Percentiles rank a stretch among this genome's conserved stretches.
Conservation (phyloP, 2,113 vertebrate genomes). For the Antennarius striatus region DNA sequence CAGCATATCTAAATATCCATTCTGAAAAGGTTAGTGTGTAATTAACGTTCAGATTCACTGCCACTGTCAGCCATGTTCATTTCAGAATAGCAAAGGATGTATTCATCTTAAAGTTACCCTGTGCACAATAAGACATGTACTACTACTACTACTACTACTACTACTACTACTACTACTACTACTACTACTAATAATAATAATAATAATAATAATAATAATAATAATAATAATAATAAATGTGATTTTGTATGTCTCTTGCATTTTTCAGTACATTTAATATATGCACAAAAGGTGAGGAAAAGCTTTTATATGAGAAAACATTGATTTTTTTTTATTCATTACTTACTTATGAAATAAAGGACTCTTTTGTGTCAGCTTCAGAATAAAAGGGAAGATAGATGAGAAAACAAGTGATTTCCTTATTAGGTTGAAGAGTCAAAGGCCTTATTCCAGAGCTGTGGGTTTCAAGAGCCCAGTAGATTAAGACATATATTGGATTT, state of each 20-base stretch:
- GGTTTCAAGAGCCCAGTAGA: constrained; percentile 98
- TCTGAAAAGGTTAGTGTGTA: constrained; percentile 79
- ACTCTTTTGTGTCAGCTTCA: constrained; percentile 88
- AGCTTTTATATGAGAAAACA: constrained; percentile 80
- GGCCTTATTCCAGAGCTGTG: constrained; percentile 92
- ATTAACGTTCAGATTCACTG: constrained; percentile 75
- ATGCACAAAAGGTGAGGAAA: constrained; percentile 62
- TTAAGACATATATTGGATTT: constrained; percentile 99
- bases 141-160: no score
- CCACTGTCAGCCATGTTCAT: constrained; percentile 67
- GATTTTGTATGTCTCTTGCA: neutral
- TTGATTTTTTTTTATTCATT: constrained; percentile 88
- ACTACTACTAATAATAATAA: neutral
- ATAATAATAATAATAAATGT: neutral
- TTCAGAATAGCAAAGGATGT: constrained; percentile 62
- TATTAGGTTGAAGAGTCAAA: constrained; percentile 99
- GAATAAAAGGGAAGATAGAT: constrained; percentile 88
- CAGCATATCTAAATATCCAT: constrained; percentile 73
- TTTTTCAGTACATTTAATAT: constrained; percentile 70
- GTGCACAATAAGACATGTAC: neutral
- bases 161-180: no score
- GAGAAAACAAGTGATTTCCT: constrained; percentile 99
- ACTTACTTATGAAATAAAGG: constrained; percentile 89
- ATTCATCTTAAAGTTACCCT: constrained; percentile 27
- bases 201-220: neutral